Evolutionary conservation across 2,113 vertebrate genomes (phyloP).

Genomic region (Gallinago media): DNA sequence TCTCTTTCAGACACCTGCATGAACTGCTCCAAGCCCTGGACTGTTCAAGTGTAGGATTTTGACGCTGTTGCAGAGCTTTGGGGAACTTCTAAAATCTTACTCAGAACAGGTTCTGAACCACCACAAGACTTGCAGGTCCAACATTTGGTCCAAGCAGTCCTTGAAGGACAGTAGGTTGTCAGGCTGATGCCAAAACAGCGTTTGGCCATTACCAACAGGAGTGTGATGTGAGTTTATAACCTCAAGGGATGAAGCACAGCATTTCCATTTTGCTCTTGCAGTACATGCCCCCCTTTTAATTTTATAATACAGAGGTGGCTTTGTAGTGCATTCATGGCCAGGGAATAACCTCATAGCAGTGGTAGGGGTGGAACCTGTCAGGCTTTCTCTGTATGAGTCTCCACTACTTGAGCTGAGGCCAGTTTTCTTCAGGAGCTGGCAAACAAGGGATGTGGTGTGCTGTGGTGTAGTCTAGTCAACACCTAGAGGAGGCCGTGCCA

Average conservation of each 20-base stretch:
- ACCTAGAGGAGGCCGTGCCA: background rate
- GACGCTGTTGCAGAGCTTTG: background rate
- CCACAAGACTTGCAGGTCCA: background rate
- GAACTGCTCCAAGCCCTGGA: background rate
- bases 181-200: slow-evolving; percentile 18
- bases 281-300: background rate
- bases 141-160: background rate
- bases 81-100: background rate
- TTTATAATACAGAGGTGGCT: background rate
- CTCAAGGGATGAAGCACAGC: background rate
- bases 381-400: background rate
- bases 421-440: background rate
- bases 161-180: slow-evolving; percentile 1
- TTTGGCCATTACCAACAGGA: slow-evolving; percentile 6
- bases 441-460: background rate
- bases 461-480: background rate
- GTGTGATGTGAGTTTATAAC: background rate
- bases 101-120: background rate
- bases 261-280: background rate
- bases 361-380: background rate
- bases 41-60: background rate
- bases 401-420: background rate
- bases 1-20: slow-evolving; percentile 35
- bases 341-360: background rate
- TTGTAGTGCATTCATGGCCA: background rate